Percentiles rank a stretch among this genome's conserved stretches.
phyloP scores from a whole-genome alignment of 2,888 invertebrate species.

The Perizoma affinitatum region DNA sequence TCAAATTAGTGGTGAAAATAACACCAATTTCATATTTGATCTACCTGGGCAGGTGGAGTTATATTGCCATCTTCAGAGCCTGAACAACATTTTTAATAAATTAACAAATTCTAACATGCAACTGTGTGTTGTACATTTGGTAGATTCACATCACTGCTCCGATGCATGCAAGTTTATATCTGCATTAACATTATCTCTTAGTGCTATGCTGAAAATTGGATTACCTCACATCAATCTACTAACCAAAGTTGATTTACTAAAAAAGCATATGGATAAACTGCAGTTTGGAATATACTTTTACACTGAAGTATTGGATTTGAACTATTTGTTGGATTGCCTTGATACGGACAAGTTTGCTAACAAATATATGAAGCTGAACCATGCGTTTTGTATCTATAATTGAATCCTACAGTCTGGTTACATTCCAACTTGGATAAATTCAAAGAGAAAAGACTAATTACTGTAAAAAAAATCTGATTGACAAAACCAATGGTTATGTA shows the following conservation, averaged over 20 bases:
- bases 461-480: slow-evolving; percentile 91
- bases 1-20: slow-evolving; percentile 86
- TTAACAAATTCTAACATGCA: slow-evolving; percentile 86
- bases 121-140: slow-evolving; percentile 95
- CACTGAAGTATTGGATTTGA: slow-evolving; percentile 96
- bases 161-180: slow-evolving; percentile 98
- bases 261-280: slow-evolving; percentile 89
- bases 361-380: slow-evolving; percentile 94
- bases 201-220: slow-evolving; percentile 97
- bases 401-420: slow-evolving; percentile 95
- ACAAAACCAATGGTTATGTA: slow-evolving; percentile 95
- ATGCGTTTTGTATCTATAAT: slow-evolving; percentile 93
- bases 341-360: slow-evolving; percentile 88
- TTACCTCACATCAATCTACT: slow-evolving; percentile 98
- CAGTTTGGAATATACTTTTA: slow-evolving; percentile 96
- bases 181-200: slow-evolving; percentile 93
- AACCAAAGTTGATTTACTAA: slow-evolving; percentile 94
- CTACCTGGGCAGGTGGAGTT: slow-evolving; percentile 95
- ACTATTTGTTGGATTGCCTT: slow-evolving; percentile 92
- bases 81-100: slow-evolving; percentile 87
- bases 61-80: slow-evolving; percentile 94
- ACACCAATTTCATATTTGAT: slow-evolving; percentile 95
- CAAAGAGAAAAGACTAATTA: slow-evolving; percentile 89
- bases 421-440: slow-evolving; percentile 92
- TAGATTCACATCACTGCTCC: slow-evolving; percentile 98